A percentile compares a stretch with the other conserved stretches of the same genome.
These are phyloP conservation scores for Tricholaema leucomelas DNA, from an alignment of 2,113 vertebrate species.

Conservation along the genomic window DNA sequence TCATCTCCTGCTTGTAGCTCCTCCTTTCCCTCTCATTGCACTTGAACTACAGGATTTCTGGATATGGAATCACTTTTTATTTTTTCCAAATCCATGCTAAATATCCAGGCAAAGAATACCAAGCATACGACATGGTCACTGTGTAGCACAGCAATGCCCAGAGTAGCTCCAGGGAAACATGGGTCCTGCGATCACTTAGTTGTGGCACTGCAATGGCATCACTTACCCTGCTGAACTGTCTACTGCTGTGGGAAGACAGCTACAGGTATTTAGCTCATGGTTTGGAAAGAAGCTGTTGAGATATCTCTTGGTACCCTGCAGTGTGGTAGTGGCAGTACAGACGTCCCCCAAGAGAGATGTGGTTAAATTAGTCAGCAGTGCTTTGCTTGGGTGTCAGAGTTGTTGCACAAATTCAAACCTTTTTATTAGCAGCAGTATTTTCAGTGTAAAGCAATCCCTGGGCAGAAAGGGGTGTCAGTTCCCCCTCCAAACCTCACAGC, in stretches of 20 bases:
- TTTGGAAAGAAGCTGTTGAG: not conserved
- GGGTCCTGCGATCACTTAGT: not conserved
- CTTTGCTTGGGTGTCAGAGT: not conserved
- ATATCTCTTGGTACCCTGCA: not conserved
- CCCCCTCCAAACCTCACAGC: not conserved
- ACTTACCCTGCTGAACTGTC: not conserved
- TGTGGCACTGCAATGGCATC: not conserved
- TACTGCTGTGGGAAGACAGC: not conserved
- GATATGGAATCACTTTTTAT: not conserved
- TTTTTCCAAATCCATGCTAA: not conserved
- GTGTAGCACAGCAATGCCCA: not conserved
- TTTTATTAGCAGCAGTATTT: not conserved
- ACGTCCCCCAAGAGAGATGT: accelerated
- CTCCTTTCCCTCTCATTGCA: not conserved
- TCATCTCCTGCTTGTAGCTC: not conserved
- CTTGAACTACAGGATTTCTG: not conserved
- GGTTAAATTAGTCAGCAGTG: not conserved
- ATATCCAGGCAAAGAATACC: not conserved
- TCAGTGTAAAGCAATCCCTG: not conserved
- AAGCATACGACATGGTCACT: accelerated
- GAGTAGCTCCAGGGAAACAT: not conserved
- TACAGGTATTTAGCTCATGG: not conserved
- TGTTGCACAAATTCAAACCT: not conserved
- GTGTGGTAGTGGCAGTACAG: not conserved
- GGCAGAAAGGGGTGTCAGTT: not conserved